These are phyloP conservation scores for Dryomyza anilis DNA, from an alignment of 2,888 invertebrate genomes.

Conservation along the genomic window DNA sequence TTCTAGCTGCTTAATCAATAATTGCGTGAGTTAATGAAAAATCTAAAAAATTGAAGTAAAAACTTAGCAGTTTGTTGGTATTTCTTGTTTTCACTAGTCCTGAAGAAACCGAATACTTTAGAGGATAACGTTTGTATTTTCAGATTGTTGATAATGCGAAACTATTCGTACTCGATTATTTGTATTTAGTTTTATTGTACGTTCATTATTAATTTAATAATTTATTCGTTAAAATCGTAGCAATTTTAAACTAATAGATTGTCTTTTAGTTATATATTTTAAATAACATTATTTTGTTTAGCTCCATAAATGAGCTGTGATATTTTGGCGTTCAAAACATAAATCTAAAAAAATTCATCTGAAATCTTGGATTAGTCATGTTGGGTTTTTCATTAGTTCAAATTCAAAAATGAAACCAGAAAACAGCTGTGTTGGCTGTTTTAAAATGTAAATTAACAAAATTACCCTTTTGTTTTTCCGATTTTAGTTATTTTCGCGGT, in stretches of 20 bases:
- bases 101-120: too few relatives aligned
- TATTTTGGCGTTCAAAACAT: constrained; percentile 14
- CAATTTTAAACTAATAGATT: constrained; percentile 32
- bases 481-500: too few relatives aligned
- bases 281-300: constrained; percentile 3
- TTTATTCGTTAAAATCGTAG: too few relatives aligned
- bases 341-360: constrained; percentile 31
- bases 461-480: constrained; percentile 41
- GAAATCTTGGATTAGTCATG: constrained; percentile 24
- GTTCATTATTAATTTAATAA: too few relatives aligned
- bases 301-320: constrained; percentile 6
- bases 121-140: too few relatives aligned
- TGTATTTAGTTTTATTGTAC: background rate
- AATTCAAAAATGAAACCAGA: constrained; percentile 22
- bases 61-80: too few relatives aligned
- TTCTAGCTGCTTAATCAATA: constrained; percentile 33
- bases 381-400: constrained; percentile 20
- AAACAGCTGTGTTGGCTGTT: constrained; percentile 4
- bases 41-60: too few relatives aligned
- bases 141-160: too few relatives aligned
- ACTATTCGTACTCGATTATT: too few relatives aligned
- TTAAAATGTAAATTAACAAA: constrained; percentile 31
- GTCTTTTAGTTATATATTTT: constrained; percentile 31
- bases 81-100: too few relatives aligned
- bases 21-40: background rate